Base-by-base conservation (phyloP, 2,797 vertebrate species). In the Peromyscus melanophrys region DNA sequence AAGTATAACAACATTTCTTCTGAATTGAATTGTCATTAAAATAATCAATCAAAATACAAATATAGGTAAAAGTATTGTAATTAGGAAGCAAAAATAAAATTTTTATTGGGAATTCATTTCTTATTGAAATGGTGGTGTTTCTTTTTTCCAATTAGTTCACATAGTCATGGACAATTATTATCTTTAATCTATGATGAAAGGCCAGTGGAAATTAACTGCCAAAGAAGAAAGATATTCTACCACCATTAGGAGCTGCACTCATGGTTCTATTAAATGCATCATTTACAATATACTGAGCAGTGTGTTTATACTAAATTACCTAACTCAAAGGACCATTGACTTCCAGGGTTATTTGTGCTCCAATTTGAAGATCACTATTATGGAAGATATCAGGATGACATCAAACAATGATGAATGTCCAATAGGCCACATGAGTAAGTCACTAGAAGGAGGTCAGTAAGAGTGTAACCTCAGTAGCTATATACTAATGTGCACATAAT, bases 11-110 rank as follows among this genome's bases (percentile, higher is more conserved):
- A 40, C 25, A 13, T 37, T 75, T 78, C 63, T 95, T 83, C 40
- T 77, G 73, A 43, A 46, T 5, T 95, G 9, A 95, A 78, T 92
- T 77, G 61, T 94, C 78, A 82, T 69, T 96, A 94, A 96, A 97
- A 78, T 78, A 52, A 96, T 75, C 21, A 84, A 55, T 73, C 11
- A 76, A 95, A 96, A 59, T n/a, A 78, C 82, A 92, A 85, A 69
- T 76, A 75, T 67, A 78, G 61, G 94, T 73, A 89, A 78, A 90
- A 88, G 65, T 89, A 37, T 69, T 92, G 86, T 65, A 80, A 91
- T 43, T 61, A 88, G 3, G 84, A 94, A 82, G 88, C 14, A 90
- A 77, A 77, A 63, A 25, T 55, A 69, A 94, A 93, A 95, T n/a
- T 75, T 81, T 95, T 75, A 95, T 61, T 83, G 16, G 23, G 23